phyloP scores from a whole-genome alignment of 2,797 vertebrate species.

The Halcyon badia region DNA sequence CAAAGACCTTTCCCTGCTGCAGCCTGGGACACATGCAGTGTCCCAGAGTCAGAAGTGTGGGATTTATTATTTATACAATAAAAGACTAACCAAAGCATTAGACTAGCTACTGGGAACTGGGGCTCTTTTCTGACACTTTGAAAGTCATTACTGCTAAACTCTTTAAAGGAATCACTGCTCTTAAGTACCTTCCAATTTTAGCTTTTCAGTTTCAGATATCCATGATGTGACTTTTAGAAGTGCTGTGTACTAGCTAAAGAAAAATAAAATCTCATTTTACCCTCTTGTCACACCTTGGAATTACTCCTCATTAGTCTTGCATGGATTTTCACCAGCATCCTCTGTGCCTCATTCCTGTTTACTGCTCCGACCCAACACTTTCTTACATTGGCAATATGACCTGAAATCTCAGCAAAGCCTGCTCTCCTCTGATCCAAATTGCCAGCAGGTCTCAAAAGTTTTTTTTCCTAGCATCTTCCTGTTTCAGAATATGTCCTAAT shows the following conservation, averaged over 20 bases:
- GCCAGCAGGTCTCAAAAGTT: slow-evolving; percentile 44
- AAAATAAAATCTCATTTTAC: background rate
- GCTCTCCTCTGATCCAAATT: slow-evolving; percentile 43
- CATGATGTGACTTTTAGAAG: background rate
- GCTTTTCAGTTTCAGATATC: background rate
- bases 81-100: background rate
- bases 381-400: background rate
- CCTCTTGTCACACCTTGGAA: background rate
- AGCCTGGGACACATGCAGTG: background rate
- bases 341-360: background rate
- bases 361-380: background rate
- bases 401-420: slow-evolving; percentile 26
- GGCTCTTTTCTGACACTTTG: background rate
- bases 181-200: background rate
- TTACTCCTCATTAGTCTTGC: background rate
- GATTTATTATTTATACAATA: background rate
- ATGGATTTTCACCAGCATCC: background rate
- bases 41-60: background rate
- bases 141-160: background rate
- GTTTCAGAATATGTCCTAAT: slow-evolving; percentile 24
- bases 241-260: background rate
- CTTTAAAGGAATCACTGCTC: background rate
- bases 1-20: background rate
- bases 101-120: background rate
- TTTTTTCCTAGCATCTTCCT: slow-evolving; percentile 18